Conservation (phyloP, 2,797 vertebrate species). For the Smutsia gigantea region DNA sequence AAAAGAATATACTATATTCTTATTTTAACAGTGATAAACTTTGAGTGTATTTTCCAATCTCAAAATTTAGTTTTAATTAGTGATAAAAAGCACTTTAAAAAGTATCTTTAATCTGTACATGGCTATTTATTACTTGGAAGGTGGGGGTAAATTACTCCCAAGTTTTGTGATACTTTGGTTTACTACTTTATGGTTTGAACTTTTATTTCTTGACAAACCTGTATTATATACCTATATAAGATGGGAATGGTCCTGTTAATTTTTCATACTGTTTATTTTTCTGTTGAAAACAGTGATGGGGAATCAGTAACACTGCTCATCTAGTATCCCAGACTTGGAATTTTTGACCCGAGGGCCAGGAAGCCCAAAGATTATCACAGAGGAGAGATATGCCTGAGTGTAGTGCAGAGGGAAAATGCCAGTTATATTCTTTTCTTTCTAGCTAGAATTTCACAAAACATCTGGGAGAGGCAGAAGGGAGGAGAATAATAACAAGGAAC, state of each 20-base stretch:
- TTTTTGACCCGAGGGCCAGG: not conserved
- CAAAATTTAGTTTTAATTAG: not conserved
- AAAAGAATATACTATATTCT: not conserved
- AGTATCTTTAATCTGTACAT: not conserved
- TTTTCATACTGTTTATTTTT: not conserved
- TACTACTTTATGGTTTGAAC: not conserved
- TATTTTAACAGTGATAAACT: not conserved
- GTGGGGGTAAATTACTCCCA: not conserved
- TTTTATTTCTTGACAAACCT: not conserved
- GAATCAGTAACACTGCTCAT: not conserved
- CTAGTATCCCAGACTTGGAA: not conserved
- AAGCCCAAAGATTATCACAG: not conserved
- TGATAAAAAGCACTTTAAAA: not conserved
- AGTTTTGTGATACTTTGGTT: not conserved
- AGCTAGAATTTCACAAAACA: slow-evolving; percentile 1
- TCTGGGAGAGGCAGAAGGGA: not conserved
- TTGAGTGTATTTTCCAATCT: not conserved
- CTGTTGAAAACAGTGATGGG: not conserved
- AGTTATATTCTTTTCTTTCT: not conserved
- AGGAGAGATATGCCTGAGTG: not conserved
- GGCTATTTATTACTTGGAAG: not conserved
- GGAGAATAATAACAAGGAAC: not conserved
- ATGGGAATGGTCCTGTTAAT: not conserved
- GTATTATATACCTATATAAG: not conserved
- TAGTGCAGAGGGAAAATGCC: not conserved